phyloP scores from a whole-genome alignment of 2,797 vertebrate genomes.

The Psittacula derbiana region DNA sequence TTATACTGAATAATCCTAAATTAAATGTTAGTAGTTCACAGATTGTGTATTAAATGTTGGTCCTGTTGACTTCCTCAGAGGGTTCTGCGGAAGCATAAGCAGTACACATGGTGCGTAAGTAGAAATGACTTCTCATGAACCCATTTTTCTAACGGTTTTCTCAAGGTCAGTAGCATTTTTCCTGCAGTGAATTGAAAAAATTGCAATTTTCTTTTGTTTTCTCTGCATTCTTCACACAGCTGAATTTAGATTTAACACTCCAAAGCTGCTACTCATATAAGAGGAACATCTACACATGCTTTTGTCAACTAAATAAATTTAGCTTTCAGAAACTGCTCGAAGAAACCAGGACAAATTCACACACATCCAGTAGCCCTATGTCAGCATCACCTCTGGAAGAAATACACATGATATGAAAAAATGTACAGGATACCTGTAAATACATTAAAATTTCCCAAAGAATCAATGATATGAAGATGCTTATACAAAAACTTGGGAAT shows the following conservation, averaged over 20 bases:
- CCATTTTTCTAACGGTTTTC: background rate
- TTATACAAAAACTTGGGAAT: background rate
- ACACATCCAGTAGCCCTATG: background rate
- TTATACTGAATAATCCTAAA: background rate
- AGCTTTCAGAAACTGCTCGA: background rate
- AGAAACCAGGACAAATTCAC: background rate
- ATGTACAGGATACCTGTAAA: background rate
- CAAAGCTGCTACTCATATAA: background rate
- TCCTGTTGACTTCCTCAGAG: background rate
- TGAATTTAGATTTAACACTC: background rate
- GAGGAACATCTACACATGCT: background rate
- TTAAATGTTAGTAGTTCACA: conserved; percentile 4
- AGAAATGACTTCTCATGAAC: background rate
- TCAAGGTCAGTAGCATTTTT: background rate
- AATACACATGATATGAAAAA: background rate
- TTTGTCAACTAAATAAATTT: background rate
- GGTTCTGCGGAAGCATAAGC: background rate
- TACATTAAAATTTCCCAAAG: background rate
- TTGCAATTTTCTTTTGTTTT: background rate
- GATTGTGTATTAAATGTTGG: background rate
- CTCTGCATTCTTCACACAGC: background rate
- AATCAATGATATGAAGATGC: background rate
- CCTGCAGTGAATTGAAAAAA: background rate
- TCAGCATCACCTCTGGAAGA: background rate
- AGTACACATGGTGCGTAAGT: background rate